Evolutionary conservation across 2,113 vertebrate genomes (phyloP).

Genomic region (Phodopus roborovskii): DNA sequence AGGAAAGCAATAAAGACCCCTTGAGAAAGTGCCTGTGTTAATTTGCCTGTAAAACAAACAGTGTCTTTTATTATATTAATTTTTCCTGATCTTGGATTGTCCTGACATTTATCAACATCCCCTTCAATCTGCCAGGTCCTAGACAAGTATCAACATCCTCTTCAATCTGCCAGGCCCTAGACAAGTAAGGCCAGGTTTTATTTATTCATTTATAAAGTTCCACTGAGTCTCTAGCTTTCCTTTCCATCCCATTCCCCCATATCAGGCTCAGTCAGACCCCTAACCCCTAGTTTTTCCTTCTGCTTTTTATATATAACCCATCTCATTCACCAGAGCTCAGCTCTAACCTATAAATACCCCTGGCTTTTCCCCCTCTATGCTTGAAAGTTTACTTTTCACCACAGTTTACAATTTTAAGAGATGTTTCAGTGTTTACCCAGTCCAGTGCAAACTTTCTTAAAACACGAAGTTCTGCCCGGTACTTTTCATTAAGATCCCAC

Average conservation of each 20-base stretch:
- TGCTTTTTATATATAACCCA: background rate
- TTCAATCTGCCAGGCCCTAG: background rate
- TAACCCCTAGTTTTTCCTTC: background rate
- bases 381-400: background rate
- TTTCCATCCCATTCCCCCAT: background rate
- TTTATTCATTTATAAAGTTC: background rate
- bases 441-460: background rate
- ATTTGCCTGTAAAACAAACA: background rate
- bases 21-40: background rate
- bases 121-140: background rate
- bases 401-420: background rate
- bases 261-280: background rate
- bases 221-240: background rate
- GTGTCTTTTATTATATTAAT: background rate
- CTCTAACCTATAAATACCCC: too few relatives aligned
- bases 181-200: background rate
- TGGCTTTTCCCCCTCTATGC: too few relatives aligned
- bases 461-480: rapidly evolving
- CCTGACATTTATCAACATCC: background rate
- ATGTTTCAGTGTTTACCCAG: background rate
- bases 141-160: too few relatives aligned
- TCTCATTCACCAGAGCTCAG: background rate
- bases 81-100: background rate
- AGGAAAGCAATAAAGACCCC: background rate
- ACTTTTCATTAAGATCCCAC: rapidly evolving